These are phyloP conservation scores for Romanogobio albipinnatus DNA, from an alignment of 2,113 vertebrate species.

Conservation along the genomic window DNA sequence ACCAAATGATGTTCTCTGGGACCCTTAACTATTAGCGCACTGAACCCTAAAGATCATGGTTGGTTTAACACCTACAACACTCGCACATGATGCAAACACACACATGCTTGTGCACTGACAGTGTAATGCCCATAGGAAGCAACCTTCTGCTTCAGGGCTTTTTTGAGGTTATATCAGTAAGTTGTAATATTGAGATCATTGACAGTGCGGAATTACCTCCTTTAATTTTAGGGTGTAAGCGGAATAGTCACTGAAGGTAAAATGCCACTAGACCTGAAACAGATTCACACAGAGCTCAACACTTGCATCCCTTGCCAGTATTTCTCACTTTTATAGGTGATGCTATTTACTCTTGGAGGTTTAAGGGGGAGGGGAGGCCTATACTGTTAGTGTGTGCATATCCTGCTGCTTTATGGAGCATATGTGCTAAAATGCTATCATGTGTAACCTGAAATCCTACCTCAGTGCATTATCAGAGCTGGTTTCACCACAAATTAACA, in stretches of 20 bases:
- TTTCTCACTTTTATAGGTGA: conserved; percentile 26
- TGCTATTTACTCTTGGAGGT: not conserved
- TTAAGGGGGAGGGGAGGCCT: not conserved
- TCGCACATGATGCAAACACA: not conserved
- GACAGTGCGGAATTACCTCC: conserved; percentile 27
- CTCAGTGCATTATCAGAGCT: conserved; percentile 6
- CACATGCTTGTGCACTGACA: conserved; percentile 31
- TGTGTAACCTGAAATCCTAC: conserved; percentile 22
- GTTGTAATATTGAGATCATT: conserved; percentile 5
- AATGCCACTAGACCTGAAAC: conserved; percentile 23
- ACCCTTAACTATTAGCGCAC: conserved; percentile 70
- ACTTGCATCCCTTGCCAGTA: not conserved
- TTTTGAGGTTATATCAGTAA: conserved; percentile 22
- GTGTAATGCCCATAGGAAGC: conserved; percentile 56
- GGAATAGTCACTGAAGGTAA: conserved; percentile 17
- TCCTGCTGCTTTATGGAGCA: not conserved
- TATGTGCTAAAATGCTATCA: conserved; percentile 22
- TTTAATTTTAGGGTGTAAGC: conserved; percentile 31
- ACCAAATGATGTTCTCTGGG: conserved; percentile 63
- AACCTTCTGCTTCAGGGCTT: conserved; percentile 40
- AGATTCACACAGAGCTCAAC: conserved; percentile 7
- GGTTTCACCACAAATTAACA: conserved; percentile 14
- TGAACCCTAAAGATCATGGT: conserved; percentile 60
- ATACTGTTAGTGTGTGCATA: not conserved
- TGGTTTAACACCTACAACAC: conserved; percentile 6